These are phyloP conservation scores for Cynopterus brachyotis DNA, from an alignment of 2,113 vertebrate species.

Conservation along the genomic window DNA sequence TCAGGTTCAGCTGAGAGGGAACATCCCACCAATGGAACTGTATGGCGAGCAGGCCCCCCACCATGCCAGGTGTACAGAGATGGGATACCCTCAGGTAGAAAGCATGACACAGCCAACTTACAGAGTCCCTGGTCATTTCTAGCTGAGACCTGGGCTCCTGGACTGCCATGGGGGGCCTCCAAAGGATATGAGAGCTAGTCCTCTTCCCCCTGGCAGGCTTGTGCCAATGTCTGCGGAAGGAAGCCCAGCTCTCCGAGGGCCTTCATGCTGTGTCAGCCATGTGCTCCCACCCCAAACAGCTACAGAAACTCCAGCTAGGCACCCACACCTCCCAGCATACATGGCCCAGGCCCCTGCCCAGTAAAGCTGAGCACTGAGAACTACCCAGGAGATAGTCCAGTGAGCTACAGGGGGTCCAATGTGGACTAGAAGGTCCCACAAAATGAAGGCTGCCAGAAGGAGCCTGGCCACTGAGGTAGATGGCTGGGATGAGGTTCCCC, in stretches of 20 bases:
- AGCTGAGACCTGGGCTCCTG: background rate
- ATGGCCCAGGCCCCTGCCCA: background rate
- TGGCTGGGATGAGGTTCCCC: no score
- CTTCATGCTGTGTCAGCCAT: background rate
- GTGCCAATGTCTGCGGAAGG: background rate
- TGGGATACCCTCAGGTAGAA: accelerated
- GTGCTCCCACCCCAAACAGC: background rate
- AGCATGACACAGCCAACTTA: accelerated
- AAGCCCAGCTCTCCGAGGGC: background rate
- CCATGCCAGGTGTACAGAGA: background rate
- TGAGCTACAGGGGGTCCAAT: accelerated
- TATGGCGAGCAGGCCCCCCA: accelerated
- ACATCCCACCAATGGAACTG: no score
- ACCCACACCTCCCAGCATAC: background rate
- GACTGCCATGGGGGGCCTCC: accelerated
- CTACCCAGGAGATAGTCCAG: accelerated
- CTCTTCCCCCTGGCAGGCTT: background rate
- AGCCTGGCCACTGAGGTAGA: background rate
- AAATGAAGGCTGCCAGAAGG: accelerated
- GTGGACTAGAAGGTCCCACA: accelerated
- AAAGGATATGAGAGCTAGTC: background rate
- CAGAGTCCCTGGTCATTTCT: background rate
- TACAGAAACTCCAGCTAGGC: no score
- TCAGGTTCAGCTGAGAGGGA: background rate
- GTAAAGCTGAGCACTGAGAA: background rate